Evolutionary conservation across 2,113 vertebrate genomes (phyloP).

Genomic region (Xiphias gladius): DNA sequence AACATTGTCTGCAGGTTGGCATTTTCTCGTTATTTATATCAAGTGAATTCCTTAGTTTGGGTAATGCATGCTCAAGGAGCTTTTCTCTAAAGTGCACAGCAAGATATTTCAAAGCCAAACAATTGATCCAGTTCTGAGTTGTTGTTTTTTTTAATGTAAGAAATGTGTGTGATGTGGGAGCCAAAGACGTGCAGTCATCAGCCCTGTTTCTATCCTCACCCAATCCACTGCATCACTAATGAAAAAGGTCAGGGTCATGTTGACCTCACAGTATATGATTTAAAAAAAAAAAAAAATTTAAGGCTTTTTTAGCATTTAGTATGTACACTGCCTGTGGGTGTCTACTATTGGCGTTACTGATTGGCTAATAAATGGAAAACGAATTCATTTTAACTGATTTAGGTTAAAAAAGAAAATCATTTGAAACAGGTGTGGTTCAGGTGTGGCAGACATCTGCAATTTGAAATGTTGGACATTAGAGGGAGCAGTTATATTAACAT

Average conservation of each 20-base stretch:
- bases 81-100: background rate
- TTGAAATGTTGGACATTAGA: conserved; percentile 50
- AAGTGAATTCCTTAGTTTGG: background rate
- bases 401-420: no score
- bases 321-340: no score
- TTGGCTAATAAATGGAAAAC: background rate
- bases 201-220: background rate
- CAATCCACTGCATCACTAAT: conserved; percentile 3
- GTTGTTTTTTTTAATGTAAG: background rate
- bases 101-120: background rate
- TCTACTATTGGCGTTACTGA: conserved; percentile 2
- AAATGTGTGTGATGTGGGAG: background rate
- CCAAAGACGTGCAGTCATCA: background rate
- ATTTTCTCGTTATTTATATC: background rate
- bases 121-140: background rate
- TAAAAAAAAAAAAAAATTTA: conserved; percentile 12
- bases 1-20: no score
- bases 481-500: conserved; percentile 48
- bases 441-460: background rate
- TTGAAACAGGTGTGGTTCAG: background rate
- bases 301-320: background rate
- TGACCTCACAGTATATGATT: background rate
- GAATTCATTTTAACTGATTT: no score
- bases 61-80: background rate
- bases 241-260: conserved; percentile 7